Evolutionary conservation across 2,113 vertebrate species (phyloP), one percentile per base, ranked within the genome.

Genomic region (Dasypus novemcinctus): DNA sequence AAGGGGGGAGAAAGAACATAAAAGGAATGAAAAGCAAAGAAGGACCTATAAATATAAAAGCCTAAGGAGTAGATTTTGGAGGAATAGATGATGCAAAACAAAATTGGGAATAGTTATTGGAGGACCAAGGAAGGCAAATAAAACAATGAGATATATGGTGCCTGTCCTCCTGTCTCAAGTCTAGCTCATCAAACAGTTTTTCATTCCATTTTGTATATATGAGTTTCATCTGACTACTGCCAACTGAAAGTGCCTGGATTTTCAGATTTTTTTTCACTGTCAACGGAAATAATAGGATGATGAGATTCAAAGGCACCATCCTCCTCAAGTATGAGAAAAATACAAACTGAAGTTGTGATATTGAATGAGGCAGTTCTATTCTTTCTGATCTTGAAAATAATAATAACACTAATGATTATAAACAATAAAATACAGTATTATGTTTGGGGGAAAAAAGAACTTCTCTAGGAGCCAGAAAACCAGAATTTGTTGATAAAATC

Each of bases 31-130:
- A 97, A 96, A 91, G 79, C 76, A 82, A 97, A 96, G 84, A 84
- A 80, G 61, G 68, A 54, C 17, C 96, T 85, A 96, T 97, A 97
- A 97, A 96, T 97, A 97, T 87, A 96, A 97, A 95, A 96, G 74
- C 59, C 91, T 52, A 90, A 90, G 93, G 93, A 96, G 91, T 92
- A 71, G 93, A 87, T 96, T 97, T 95, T 43, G 52, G 38, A 79
- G 25, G 27, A 94, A 96, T 49, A 93, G 93, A 96, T 89, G 89
- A 97, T 95, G 96, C 93, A 97, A 97, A 97, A 95, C 89, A 96
- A 97, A 97, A 97, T 94, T 88, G 80, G 80, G 78, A 90, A 87
- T 93, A 97, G 96, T 97, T 97, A 97, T 97, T 96, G 87, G 83
- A 96, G 90, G 80, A 94, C 75, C n/a, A 41, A 90, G 54, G 59